Conservation (phyloP, 2,888 invertebrate species). For the Imbricaverruca yamaguchii region DNA sequence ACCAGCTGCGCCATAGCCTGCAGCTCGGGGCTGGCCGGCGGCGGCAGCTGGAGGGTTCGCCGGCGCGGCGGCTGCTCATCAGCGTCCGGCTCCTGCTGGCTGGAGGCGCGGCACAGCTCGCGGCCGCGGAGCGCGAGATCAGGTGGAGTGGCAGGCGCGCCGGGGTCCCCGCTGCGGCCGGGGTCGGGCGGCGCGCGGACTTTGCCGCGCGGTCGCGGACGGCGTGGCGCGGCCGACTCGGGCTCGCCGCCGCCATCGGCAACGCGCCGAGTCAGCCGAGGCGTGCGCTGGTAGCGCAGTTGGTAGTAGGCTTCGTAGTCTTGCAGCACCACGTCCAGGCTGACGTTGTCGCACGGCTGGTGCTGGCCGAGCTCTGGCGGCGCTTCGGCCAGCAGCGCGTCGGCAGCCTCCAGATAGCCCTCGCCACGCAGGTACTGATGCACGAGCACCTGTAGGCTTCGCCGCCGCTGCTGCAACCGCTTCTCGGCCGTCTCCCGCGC, state of each 20-base stretch:
- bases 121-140: background rate
- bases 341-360: slow-evolving; percentile 81
- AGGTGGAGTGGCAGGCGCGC: background rate
- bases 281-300: slow-evolving; percentile 75
- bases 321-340: slow-evolving; percentile 75
- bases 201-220: background rate
- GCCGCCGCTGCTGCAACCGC: slow-evolving; percentile 29
- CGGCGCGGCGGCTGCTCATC: background rate
- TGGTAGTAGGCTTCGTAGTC: slow-evolving; percentile 82
- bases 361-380: slow-evolving; percentile 64
- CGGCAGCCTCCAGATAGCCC: slow-evolving; percentile 41
- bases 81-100: background rate
- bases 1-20: background rate
- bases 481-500: slow-evolving; percentile 27
- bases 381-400: slow-evolving; percentile 51
- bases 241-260: slow-evolving; percentile 1
- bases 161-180: background rate
- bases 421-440: slow-evolving; percentile 43
- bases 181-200: background rate
- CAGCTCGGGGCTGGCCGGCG: slow-evolving; percentile 9
- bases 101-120: background rate
- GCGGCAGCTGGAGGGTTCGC: background rate
- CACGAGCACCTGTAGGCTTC: slow-evolving; percentile 40
- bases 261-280: slow-evolving; percentile 63
- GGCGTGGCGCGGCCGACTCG: background rate